Conservation (phyloP, 2,888 invertebrate genomes). For the Sepioteuthis lessoniana region DNA sequence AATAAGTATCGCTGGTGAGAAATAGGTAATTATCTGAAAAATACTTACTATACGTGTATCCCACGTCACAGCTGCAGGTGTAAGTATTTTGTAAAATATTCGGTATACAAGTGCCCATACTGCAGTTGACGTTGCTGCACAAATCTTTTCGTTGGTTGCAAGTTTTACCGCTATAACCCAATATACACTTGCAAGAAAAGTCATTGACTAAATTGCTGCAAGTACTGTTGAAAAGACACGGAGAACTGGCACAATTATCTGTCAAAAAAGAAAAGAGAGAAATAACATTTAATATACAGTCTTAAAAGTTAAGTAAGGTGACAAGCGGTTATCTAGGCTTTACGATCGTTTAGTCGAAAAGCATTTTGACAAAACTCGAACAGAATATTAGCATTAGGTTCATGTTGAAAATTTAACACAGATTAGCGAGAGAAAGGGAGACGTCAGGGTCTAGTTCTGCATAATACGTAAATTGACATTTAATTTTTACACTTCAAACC, state of each 20-base stretch:
- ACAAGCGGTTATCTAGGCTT: too few species aligned
- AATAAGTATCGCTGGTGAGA: too few species aligned
- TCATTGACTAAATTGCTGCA: slow-evolving; percentile 57
- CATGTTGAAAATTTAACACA: too few species aligned
- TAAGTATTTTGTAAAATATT: slow-evolving; percentile 53
- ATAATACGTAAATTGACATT: too few species aligned
- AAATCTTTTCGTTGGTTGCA: slow-evolving; percentile 52
- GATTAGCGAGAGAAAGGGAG: too few species aligned
- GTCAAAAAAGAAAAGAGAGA: background rate
- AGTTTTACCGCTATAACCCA: slow-evolving; percentile 59
- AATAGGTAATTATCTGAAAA: background rate
- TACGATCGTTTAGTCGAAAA: too few species aligned
- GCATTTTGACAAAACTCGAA: too few species aligned
- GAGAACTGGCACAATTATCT: slow-evolving; percentile 61
- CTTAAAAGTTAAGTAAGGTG: too few species aligned
- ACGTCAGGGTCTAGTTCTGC: too few species aligned
- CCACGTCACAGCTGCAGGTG: slow-evolving; percentile 55
- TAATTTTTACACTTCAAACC: too few species aligned
- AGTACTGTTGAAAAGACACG: slow-evolving; percentile 62
- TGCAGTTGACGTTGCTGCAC: slow-evolving; percentile 44
- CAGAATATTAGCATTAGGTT: too few species aligned
- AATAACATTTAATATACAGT: too few species aligned
- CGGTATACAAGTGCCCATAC: slow-evolving; percentile 51
- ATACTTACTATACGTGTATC: slow-evolving; percentile 54
- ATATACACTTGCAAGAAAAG: slow-evolving; percentile 66